These are phyloP conservation scores for Girardinus metallicus DNA, from an alignment of 2,797 vertebrate genomes.

Conservation along the genomic window DNA sequence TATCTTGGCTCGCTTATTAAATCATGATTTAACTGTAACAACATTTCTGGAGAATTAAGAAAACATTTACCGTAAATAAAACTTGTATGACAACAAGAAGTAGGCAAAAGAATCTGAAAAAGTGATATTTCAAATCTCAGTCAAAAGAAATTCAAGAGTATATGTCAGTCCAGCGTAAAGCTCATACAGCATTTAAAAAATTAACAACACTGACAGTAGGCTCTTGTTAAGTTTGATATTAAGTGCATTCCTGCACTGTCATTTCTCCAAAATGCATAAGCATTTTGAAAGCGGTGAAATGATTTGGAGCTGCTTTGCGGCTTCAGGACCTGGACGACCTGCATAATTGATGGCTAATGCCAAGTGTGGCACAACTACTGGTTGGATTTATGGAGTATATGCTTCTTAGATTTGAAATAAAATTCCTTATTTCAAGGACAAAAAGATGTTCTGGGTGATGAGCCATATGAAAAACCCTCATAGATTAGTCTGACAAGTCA, in stretches of 20 bases:
- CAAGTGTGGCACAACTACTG: not conserved
- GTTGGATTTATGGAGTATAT: not conserved
- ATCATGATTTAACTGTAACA: not conserved
- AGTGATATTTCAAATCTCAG: not conserved
- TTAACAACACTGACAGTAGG: not conserved
- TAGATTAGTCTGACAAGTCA: not conserved
- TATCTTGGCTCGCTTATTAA: not conserved
- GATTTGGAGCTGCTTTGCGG: not conserved
- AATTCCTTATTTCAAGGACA: not conserved
- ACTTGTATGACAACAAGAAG: not conserved
- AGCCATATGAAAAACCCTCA: not conserved
- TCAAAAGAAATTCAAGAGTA: not conserved
- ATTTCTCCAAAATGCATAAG: not conserved
- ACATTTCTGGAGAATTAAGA: not conserved
- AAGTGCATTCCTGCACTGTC: not conserved
- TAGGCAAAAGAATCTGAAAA: not conserved
- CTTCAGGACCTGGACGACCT: not conserved
- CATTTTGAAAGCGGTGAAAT: not conserved
- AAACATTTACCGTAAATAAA: not conserved
- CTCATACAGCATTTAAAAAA: not conserved
- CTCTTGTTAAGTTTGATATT: not conserved
- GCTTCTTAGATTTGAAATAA: too few relatives aligned
- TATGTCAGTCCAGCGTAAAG: not conserved
- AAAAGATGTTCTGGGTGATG: not conserved
- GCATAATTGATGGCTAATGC: not conserved